phyloP scores from a whole-genome alignment of 1,140 invertebrate species.

The Drosophila burlai region DNA sequence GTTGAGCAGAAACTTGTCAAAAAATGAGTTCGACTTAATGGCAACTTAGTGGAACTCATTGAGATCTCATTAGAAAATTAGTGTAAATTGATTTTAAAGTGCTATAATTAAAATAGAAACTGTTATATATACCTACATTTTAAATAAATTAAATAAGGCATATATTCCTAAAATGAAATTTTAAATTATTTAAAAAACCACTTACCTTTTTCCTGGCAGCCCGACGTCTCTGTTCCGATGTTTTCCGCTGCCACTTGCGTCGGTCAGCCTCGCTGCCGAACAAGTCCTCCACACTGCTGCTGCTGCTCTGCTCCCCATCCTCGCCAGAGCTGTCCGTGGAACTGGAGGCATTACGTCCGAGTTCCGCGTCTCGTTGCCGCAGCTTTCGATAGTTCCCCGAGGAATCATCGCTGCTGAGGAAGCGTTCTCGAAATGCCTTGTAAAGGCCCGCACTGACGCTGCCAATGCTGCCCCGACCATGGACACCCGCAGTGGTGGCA shows the following conservation, averaged over 20 bases:
- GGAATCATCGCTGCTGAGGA: constrained; percentile 50
- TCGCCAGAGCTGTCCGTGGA: constrained; percentile 52
- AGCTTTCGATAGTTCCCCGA: constrained; percentile 50
- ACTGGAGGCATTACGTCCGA: constrained; percentile 26
- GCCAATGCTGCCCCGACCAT: constrained; percentile 57
- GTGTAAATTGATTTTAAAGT: too few species aligned
- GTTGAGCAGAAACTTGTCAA: too few species aligned
- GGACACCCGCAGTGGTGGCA: constrained; percentile 45
- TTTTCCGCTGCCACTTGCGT: constrained; percentile 46
- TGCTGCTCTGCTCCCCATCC: constrained; percentile 42
- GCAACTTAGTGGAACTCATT: background rate
- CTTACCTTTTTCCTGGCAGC: constrained; percentile 52
- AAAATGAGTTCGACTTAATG: background rate
- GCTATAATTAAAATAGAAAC: background rate
- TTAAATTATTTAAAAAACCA: background rate
- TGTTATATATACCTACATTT: too few species aligned
- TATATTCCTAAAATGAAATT: too few species aligned
- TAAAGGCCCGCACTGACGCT: constrained; percentile 60
- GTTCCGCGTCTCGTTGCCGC: constrained; percentile 58
- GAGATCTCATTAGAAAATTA: background rate
- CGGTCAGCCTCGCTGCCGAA: constrained; percentile 53
- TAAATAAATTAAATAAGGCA: too few species aligned
- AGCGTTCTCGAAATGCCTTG: constrained; percentile 66
- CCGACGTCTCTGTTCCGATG: constrained; percentile 26
- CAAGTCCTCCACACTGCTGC: constrained; percentile 68